Evolutionary conservation across 2,888 invertebrate species (phyloP), one percentile per base, ranked within the genome.

Genomic region (Scrobipalpa costella): DNA sequence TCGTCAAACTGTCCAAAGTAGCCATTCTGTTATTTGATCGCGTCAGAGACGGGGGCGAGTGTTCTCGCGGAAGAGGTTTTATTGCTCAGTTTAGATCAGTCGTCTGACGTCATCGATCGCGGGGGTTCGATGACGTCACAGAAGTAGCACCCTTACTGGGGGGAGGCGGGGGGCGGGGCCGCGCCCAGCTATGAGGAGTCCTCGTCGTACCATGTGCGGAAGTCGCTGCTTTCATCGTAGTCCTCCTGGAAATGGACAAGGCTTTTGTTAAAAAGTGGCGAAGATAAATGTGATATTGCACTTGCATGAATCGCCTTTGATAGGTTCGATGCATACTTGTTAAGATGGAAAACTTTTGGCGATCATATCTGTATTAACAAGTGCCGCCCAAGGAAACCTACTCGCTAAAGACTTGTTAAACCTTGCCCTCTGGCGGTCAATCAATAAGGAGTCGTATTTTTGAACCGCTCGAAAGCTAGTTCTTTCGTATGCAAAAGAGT

Each of bases 131-230:
- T 57, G 57, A 57, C 38, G 36, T 36, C 21, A 60, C 59, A 60
- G 60, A 49, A 49, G 40, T 47, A 60, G 60, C 60, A 60, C 60
- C 60, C 47, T 60, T 27, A 38, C 19, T 17, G 59, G 15, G 57
- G 15, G 57, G 15, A n/a, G 33, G 67, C 52, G 64, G 64, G 62
- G 60, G 69, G 47, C 64, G 67, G 67, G 63, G 55, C 13, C 17
- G 67, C 68, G 63, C 68, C 65, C 66, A 73, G 87, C 90, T 90
- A 91, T 86, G 90, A 89, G 44, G 90, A 90, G 79, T 91, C 90
- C 61, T 89, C 91, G 71, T 90, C 91, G 77, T 90, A 88, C 90
- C 90, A 91, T 67, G 86, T 81, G 69, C 86, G 89, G 78, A 87
- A 85, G 76, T 90, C 89, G 71, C 83, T 84, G 73, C 79, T 86